These are phyloP conservation scores for Riparia riparia DNA, from an alignment of 2,113 vertebrate genomes.

Conservation along the genomic window DNA sequence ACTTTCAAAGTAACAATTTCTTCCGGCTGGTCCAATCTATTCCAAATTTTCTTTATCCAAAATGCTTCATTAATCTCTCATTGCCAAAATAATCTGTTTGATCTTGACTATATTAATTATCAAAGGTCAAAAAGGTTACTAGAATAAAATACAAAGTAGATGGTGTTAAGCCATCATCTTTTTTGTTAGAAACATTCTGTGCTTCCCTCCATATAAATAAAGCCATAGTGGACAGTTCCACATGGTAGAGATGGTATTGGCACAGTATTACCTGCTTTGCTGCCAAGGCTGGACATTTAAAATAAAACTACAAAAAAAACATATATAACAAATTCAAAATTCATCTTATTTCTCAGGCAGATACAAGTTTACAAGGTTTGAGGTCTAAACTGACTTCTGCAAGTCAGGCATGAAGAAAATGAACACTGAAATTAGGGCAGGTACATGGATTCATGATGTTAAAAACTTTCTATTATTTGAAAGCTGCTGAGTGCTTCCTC, in stretches of 20 bases:
- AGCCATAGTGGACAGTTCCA: neutral
- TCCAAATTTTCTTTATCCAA: neutral
- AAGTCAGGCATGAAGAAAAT: neutral
- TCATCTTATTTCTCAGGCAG: neutral
- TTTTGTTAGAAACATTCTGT: neutral
- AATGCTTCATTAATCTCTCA: neutral
- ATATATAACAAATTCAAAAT: neutral
- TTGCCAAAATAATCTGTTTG: neutral
- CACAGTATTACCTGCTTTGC: neutral
- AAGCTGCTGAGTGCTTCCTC: neutral
- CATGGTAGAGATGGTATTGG: neutral
- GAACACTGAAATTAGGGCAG: neutral
- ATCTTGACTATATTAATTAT: neutral
- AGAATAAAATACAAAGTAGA: neutral
- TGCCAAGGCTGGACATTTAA: neutral
- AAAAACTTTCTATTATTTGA: neutral
- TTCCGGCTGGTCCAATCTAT: neutral
- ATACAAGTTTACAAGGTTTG: neutral
- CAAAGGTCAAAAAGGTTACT: neutral
- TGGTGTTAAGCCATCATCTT: neutral
- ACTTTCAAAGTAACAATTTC: neutral
- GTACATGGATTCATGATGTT: neutral
- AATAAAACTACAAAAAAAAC: neutral
- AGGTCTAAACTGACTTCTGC: neutral
- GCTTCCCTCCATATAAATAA: neutral